Conservation (phyloP, 2,888 invertebrate species). For the Acheta domesticus region DNA sequence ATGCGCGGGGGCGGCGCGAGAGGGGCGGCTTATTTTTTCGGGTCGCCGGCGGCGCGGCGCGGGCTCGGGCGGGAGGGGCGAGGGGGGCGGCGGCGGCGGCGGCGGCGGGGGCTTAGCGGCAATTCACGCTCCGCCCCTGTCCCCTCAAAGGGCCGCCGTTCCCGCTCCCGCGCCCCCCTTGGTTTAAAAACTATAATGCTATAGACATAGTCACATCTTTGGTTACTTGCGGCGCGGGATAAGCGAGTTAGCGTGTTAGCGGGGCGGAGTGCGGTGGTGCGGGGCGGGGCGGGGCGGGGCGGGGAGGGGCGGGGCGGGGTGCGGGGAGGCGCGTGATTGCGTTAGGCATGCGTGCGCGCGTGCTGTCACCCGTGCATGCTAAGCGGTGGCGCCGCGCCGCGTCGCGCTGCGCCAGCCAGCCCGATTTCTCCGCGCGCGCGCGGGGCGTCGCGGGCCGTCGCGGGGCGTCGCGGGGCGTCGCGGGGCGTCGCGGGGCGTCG, state of each 20-base stretch:
- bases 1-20: slow-evolving; percentile 23
- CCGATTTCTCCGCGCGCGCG: neutral
- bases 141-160: neutral
- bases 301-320: neutral
- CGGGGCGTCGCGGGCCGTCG: neutral
- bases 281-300: neutral
- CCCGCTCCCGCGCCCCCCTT: neutral
- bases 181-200: slow-evolving; percentile 28
- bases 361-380: neutral
- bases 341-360: slow-evolving; percentile 18
- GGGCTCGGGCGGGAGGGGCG: too few relatives aligned
- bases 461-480: neutral
- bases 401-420: neutral
- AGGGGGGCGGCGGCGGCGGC: slow-evolving; percentile 19
- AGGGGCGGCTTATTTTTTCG: slow-evolving; percentile 32
- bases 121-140: neutral
- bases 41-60: slow-evolving; percentile 31
- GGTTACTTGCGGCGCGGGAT: slow-evolving; percentile 23
- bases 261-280: slow-evolving; percentile 22
- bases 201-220: slow-evolving; percentile 23
- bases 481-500: neutral
- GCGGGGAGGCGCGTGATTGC: neutral
- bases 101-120: slow-evolving; percentile 4
- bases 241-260: slow-evolving; percentile 30
- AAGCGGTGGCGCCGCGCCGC: neutral